Evolutionary conservation across 2,888 invertebrate genomes (phyloP).

Genomic region (Nomada lathburiana): DNA sequence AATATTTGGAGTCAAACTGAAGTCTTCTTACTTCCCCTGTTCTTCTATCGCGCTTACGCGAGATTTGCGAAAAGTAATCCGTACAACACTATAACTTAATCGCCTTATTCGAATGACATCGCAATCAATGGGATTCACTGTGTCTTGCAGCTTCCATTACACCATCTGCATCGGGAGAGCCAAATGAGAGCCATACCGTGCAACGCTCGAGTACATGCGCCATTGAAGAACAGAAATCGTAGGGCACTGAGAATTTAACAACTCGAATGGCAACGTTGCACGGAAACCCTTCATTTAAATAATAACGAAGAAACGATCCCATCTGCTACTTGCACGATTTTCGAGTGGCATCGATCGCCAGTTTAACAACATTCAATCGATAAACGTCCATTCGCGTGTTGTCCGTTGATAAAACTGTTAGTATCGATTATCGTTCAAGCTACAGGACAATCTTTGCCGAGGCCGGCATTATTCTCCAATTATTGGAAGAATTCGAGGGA

Average conservation of each 20-base stretch:
- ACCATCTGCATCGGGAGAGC: neutral
- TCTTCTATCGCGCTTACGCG: too few species aligned
- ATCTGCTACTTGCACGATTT: neutral
- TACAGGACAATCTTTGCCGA: slow-evolving; percentile 22
- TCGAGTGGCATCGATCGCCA: neutral
- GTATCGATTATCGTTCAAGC: slow-evolving; percentile 41
- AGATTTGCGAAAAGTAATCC: too few species aligned
- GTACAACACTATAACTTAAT: too few species aligned
- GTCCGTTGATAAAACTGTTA: slow-evolving; percentile 14
- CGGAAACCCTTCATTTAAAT: slow-evolving; percentile 1
- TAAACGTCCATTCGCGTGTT: slow-evolving; percentile 7
- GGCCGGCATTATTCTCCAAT: slow-evolving; percentile 46
- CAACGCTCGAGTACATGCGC: neutral
- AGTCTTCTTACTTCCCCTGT: too few species aligned
- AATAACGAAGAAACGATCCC: neutral
- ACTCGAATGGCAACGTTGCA: neutral
- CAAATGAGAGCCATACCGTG: neutral
- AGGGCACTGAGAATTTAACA: neutral
- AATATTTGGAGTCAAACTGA: too few species aligned
- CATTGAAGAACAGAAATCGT: neutral
- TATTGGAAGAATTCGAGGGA: slow-evolving; percentile 37
- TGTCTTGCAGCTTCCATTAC: neutral
- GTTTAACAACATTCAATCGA: neutral
- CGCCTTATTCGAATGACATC: neutral
- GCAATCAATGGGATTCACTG: neutral